Conservation (phyloP, 1,140 invertebrate species). For the Danaus melanippus region DNA sequence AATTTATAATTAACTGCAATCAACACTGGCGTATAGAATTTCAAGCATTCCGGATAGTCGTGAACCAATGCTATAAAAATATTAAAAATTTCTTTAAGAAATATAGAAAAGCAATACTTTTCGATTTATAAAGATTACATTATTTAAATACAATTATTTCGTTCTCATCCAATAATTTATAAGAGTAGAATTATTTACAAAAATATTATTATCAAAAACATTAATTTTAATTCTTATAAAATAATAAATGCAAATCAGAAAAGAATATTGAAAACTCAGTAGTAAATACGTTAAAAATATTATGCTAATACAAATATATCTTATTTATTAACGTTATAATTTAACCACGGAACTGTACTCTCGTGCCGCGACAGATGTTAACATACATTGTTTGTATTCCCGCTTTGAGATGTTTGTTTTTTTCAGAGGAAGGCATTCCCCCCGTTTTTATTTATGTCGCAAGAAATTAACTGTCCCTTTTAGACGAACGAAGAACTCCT, state of each 20-base stretch:
- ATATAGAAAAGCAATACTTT: too few relatives aligned
- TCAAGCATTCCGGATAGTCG: constrained; percentile 50
- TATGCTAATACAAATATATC: too few relatives aligned
- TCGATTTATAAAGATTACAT: too few relatives aligned
- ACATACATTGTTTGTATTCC: constrained; percentile 68
- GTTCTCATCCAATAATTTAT: too few relatives aligned
- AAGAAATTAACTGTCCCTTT: constrained; percentile 53
- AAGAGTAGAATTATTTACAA: too few relatives aligned
- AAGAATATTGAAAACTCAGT: too few relatives aligned
- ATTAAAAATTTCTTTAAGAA: background rate
- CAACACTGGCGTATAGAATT: constrained; percentile 70
- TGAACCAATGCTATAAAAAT: constrained; percentile 18
- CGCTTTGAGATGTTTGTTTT: constrained; percentile 66
- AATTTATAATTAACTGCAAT: constrained; percentile 72
- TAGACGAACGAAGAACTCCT: constrained; percentile 42
- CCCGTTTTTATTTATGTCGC: constrained; percentile 64
- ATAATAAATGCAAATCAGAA: constrained; percentile 3
- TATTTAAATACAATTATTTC: too few relatives aligned
- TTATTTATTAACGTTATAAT: background rate
- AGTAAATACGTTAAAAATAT: too few relatives aligned
- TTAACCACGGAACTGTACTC: constrained; percentile 29
- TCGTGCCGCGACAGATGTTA: constrained; percentile 65
- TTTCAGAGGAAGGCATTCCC: constrained; percentile 34
- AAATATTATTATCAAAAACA: background rate
- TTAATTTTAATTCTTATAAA: background rate